phyloP scores from a whole-genome alignment of 1,140 invertebrate genomes.

The Thaumetopoea pityocampa region DNA sequence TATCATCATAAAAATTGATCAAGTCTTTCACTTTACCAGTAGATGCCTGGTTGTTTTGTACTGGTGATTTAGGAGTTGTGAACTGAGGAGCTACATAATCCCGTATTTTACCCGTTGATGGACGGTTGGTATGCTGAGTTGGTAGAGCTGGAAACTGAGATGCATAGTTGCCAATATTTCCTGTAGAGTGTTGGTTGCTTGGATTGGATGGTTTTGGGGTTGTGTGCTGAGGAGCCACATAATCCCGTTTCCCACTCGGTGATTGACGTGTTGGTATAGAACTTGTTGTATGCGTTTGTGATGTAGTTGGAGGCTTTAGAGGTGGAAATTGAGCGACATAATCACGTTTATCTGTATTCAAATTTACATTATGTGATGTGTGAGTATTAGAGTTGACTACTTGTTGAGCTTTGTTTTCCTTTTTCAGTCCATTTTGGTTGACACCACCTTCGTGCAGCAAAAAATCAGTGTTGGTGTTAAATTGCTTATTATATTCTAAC shows the following conservation, averaged over 20 bases:
- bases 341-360: conserved; percentile 18
- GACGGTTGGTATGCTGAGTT: background rate
- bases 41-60: conserved; percentile 9
- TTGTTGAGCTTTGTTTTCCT: conserved; percentile 14
- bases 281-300: conserved; percentile 10
- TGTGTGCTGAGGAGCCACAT: conserved; percentile 34
- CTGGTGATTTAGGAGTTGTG: conserved; percentile 10
- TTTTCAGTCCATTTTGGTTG: conserved; percentile 26
- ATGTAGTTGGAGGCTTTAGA: conserved; percentile 23
- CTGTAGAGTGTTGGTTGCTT: conserved; percentile 5
- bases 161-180: conserved; percentile 3
- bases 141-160: conserved; percentile 8
- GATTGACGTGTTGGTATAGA: too few species aligned
- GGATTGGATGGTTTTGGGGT: conserved; percentile 10
- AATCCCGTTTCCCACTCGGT: conserved; percentile 38
- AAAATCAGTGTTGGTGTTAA: conserved; percentile 53
- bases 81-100: conserved; percentile 29
- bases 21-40: conserved; percentile 60
- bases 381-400: background rate
- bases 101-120: conserved; percentile 8
- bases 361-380: conserved; percentile 1
- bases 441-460: conserved; percentile 53
- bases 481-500: conserved; percentile 29
- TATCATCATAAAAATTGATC: conserved; percentile 56
- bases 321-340: conserved; percentile 42